Evolutionary conservation across 2,888 invertebrate genomes (phyloP).

Genomic region (Eilema caniola): DNA sequence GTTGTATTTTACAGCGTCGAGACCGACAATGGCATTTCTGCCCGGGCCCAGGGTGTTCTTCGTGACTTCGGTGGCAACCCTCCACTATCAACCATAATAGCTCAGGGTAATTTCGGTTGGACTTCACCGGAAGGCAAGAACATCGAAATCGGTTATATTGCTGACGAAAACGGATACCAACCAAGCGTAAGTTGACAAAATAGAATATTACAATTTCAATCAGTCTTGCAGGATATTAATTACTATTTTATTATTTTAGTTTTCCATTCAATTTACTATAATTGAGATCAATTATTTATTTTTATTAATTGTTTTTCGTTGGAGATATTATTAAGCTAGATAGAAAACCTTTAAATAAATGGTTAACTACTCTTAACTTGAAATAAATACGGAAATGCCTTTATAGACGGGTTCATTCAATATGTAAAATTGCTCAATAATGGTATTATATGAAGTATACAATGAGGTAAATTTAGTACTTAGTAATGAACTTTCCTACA

Average conservation of each 20-base stretch:
- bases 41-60: conserved; percentile 86
- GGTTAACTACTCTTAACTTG: too few relatives aligned
- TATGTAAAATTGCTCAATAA: too few relatives aligned
- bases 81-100: conserved; percentile 69
- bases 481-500: too few relatives aligned
- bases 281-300: too few relatives aligned
- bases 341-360: too few relatives aligned
- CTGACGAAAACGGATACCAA: conserved; percentile 91
- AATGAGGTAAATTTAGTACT: too few relatives aligned
- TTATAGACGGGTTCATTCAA: too few relatives aligned
- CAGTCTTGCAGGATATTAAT: neutral
- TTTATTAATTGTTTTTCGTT: too few relatives aligned
- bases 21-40: conserved; percentile 88
- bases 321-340: too few relatives aligned
- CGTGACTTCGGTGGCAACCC: conserved; percentile 83
- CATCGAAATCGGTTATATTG: conserved; percentile 87
- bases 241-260: neutral
- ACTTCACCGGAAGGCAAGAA: conserved; percentile 88
- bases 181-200: conserved; percentile 76
- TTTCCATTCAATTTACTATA: too few relatives aligned
- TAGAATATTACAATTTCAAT: neutral
- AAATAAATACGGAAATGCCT: too few relatives aligned
- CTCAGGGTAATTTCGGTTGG: conserved; percentile 85
- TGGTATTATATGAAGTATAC: too few relatives aligned
- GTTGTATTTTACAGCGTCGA: conserved; percentile 77